A percentile compares a stretch with the other conserved stretches of the same genome.
Evolutionary conservation across 2,113 vertebrate species (phyloP).

Genomic region (Puffinus mauretanicus): DNA sequence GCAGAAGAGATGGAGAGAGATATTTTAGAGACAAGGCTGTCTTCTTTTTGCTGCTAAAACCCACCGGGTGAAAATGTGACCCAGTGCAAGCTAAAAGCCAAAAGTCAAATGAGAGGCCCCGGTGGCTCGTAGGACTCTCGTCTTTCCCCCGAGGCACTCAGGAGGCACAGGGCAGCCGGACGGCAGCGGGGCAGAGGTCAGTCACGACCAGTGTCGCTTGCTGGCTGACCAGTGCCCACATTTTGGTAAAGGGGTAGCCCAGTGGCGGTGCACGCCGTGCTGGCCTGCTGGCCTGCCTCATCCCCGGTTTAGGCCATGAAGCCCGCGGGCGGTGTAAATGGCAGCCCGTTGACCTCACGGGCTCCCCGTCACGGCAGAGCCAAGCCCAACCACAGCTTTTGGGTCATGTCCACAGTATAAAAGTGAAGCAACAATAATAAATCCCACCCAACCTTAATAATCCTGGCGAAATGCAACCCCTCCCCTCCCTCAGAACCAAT

Average conservation of each 20-base stretch:
- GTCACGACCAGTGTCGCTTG: not conserved
- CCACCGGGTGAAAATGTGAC: not conserved
- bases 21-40: not conserved
- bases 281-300: not conserved
- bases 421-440: not conserved
- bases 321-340: too few species aligned
- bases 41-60: not conserved
- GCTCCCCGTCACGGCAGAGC: not conserved
- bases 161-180: not conserved
- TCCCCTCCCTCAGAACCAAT: not conserved
- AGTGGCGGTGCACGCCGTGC: fast-evolving
- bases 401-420: not conserved
- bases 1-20: not conserved
- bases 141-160: not conserved
- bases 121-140: not conserved
- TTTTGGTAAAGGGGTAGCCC: not conserved
- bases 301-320: not conserved
- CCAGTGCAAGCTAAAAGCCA: not conserved
- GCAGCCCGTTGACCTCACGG: not conserved
- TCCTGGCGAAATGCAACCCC: not conserved
- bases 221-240: too few species aligned
- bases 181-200: not conserved
- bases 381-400: not conserved
- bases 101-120: not conserved
- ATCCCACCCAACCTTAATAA: not conserved